Evolutionary conservation across 2,888 invertebrate species (phyloP), one percentile per base, ranked within the genome.

Genomic region (Eupithecia insigniata): DNA sequence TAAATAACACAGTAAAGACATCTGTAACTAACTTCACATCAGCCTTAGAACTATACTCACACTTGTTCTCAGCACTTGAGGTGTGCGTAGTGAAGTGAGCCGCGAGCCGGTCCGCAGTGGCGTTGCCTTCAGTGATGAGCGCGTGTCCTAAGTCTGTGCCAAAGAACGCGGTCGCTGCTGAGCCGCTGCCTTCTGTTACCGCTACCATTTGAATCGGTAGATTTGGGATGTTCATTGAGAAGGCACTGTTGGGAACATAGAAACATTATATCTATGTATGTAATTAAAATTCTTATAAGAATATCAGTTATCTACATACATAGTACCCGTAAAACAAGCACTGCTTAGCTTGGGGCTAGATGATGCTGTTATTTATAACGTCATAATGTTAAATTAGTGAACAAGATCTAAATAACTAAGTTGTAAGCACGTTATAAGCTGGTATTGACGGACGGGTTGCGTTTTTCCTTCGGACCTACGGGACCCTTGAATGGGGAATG

Each of bases 71-170:
- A 82, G 97, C 97, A 78, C 97, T 97, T 18, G 97, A 96, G 1
- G 97, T 97, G 73, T 98, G 98, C 0, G 98, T 98, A 95, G 98
- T 97, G 90, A 99, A 99, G 91, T 98, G 98, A 0, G 98, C 98
- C 75, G 97, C 97, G 39, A 98, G 95, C 71, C 97, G 94, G 90
- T 99, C 98, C 5, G 99, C 99, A 18, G 98, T 96, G 0, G 97
- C 97, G 90, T 98, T 98, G 34, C 99, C 99, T 82, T 99, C 99
- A 0, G 98, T 98, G 78, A 99, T 97, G 80, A 99, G 95, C 84
- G 97, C 96, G 93, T 98, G 98, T 72, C 98, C 97, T 67, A 98
- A 92, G 86, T 98, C 98, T 74, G 97, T 98, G 81, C 97, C 97
- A 91, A 98, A 98, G 94, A 98, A 98, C 14, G 98, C 97, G 86